phyloP scores from a whole-genome alignment of 2,113 vertebrate species.

The Silurus glanis region DNA sequence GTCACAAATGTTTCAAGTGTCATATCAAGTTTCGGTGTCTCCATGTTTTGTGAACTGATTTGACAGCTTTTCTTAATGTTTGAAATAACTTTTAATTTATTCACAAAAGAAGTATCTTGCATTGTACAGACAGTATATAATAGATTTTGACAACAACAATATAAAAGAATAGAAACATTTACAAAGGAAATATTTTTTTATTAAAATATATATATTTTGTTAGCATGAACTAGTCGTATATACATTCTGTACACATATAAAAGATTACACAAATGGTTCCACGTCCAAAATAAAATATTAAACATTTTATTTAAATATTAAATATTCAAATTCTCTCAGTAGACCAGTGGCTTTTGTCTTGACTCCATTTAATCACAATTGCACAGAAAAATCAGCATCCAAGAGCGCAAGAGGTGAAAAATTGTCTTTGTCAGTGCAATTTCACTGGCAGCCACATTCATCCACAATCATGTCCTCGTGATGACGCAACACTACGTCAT shows the following conservation, averaged over 20 bases:
- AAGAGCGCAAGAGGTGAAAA: background rate
- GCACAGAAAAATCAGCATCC: too few species aligned
- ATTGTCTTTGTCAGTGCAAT: background rate
- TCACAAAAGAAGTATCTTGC: background rate
- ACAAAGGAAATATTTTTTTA: slow-evolving; percentile 26
- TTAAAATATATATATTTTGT: slow-evolving; percentile 29
- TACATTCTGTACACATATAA: slow-evolving; percentile 19
- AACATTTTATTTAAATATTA: slow-evolving; percentile 44
- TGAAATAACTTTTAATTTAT: background rate
- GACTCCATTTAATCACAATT: slow-evolving; percentile 2
- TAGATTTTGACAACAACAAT: background rate
- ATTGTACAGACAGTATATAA: background rate
- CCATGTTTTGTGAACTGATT: background rate
- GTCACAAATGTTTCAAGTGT: background rate
- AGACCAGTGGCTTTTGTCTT: background rate
- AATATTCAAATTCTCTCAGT: slow-evolving; percentile 22
- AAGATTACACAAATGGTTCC: background rate
- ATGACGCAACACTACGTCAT: slow-evolving; percentile 76
- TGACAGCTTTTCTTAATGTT: background rate
- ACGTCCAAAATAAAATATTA: slow-evolving; percentile 28
- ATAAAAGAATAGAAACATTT: background rate
- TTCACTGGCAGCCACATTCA: slow-evolving; percentile 85
- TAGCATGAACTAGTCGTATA: background rate
- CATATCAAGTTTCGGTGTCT: background rate
- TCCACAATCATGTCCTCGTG: slow-evolving; percentile 89